A percentile compares a stretch with the other conserved stretches of the same genome.
Conservation (phyloP, 2,888 invertebrate genomes). For the Agrochola lychnidis region DNA sequence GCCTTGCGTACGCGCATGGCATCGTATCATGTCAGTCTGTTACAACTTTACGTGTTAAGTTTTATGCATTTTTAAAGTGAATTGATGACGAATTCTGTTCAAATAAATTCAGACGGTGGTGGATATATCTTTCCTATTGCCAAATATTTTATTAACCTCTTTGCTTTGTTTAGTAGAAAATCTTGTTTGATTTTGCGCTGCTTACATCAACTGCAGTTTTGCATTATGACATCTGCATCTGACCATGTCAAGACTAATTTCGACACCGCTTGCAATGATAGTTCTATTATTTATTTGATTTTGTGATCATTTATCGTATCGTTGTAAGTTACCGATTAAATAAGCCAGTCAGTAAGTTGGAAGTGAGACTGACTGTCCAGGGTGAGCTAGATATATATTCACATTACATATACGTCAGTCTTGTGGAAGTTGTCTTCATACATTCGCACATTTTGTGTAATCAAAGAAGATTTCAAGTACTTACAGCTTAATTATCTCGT, state of each 20-base stretch:
- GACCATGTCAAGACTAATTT: constrained; percentile 30
- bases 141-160: not conserved
- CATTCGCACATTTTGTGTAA: not conserved
- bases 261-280: constrained; percentile 3
- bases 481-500: not conserved
- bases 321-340: not conserved
- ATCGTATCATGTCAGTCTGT: constrained; percentile 58
- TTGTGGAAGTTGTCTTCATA: not conserved
- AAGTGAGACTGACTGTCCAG: not conserved
- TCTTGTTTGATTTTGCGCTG: constrained; percentile 21
- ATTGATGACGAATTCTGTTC: constrained; percentile 22
- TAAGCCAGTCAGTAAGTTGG: no score
- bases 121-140: not conserved
- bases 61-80: constrained; percentile 43
- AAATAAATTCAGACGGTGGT: not conserved
- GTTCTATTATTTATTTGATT: constrained; percentile 8
- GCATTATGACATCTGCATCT: constrained; percentile 15
- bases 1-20: constrained; percentile 65
- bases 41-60: constrained; percentile 44
- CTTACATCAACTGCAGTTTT: constrained; percentile 22
- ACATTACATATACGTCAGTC: not conserved
- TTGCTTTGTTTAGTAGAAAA: constrained; percentile 1
- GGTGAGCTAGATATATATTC: not conserved
- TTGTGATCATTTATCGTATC: not conserved
- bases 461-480: not conserved